These are phyloP conservation scores for Boleophthalmus pectinirostris DNA, from an alignment of 2,113 vertebrate species.

Conservation along the genomic window DNA sequence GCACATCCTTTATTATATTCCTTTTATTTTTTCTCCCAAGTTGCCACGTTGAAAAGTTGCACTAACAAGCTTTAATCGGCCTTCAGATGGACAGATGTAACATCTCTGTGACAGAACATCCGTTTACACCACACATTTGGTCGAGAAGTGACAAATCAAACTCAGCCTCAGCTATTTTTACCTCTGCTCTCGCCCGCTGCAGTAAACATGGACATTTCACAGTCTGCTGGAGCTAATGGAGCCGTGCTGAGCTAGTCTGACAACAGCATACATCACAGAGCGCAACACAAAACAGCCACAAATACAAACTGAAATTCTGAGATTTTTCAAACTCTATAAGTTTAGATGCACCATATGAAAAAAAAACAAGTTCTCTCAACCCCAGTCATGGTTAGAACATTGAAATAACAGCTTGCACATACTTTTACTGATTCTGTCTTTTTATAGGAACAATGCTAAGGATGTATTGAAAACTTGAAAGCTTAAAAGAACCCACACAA, in stretches of 20 bases:
- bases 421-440: not conserved
- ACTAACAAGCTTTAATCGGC: not conserved
- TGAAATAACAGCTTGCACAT: not conserved
- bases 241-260: not conserved
- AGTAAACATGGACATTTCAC: constrained; percentile 20
- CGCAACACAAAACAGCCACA: not conserved
- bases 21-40: not conserved
- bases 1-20: not conserved
- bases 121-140: not conserved
- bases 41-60: not conserved
- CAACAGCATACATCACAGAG: not conserved
- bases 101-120: not conserved
- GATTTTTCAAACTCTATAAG: no score
- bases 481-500: no score
- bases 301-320: not conserved
- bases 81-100: constrained; percentile 1
- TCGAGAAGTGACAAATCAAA: not conserved
- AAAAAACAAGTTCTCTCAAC: not conserved
- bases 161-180: constrained; percentile 27
- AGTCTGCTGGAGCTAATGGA: constrained; percentile 8
- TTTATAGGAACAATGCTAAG: no score
- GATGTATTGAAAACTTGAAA: no score
- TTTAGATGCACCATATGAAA: no score
- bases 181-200: not conserved
- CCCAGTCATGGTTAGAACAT: not conserved